phyloP scores from a whole-genome alignment of 2,888 invertebrate genomes.

The Poecilobothrus nobilitatus region DNA sequence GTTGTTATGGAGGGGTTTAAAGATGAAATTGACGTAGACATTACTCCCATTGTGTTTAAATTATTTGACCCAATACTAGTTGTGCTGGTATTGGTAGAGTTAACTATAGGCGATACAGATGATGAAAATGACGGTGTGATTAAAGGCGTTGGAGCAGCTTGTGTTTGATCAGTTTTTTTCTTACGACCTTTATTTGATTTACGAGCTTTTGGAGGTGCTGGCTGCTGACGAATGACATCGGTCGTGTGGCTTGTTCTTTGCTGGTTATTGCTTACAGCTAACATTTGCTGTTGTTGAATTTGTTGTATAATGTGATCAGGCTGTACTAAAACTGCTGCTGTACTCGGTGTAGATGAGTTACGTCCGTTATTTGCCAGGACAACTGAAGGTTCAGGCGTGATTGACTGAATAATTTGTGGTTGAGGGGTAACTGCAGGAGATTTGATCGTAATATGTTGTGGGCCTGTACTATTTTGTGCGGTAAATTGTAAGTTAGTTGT shows the following conservation, averaged over 20 bases:
- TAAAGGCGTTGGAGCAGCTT: background rate
- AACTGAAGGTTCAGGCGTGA: slow-evolving; percentile 36
- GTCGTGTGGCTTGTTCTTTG: slow-evolving; percentile 9
- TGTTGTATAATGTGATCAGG: slow-evolving; percentile 24
- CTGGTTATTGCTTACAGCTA: slow-evolving; percentile 25
- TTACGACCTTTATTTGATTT: slow-evolving; percentile 34
- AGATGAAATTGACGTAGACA: slow-evolving; percentile 17
- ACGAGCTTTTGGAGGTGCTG: slow-evolving; percentile 22
- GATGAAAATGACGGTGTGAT: slow-evolving; percentile 11
- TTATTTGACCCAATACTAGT: background rate
- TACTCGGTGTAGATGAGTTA: slow-evolving; percentile 33
- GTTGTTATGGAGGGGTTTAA: slow-evolving; percentile 10
- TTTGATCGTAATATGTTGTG: slow-evolving; percentile 19
- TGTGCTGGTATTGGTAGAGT: background rate
- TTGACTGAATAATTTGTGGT: slow-evolving; percentile 35
- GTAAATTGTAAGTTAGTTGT: slow-evolving; percentile 29
- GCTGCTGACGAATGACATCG: background rate
- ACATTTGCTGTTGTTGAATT: slow-evolving; percentile 31
- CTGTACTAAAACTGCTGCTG: slow-evolving; percentile 21
- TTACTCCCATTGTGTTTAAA: background rate
- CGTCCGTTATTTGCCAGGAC: slow-evolving; percentile 25
- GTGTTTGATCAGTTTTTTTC: slow-evolving; percentile 17
- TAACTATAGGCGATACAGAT: slow-evolving; percentile 12
- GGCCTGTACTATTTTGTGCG: slow-evolving; percentile 20
- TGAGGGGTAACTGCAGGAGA: slow-evolving; percentile 21